Base-by-base conservation (phyloP, 2,888 invertebrate genomes). In the Cryptus armator region DNA sequence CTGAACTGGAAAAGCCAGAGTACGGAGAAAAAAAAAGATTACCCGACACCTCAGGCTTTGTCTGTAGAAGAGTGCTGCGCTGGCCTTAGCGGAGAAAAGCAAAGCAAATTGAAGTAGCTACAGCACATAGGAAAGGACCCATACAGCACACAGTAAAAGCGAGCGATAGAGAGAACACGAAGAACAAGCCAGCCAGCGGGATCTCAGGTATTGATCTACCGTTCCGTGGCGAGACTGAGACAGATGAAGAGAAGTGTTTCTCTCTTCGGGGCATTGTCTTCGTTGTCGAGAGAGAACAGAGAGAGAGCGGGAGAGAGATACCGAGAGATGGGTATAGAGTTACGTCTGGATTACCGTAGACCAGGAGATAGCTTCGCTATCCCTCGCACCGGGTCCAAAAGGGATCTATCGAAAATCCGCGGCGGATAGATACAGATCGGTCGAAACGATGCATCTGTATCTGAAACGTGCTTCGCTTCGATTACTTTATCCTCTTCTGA, bases 161-260 rank as follows among this genome's bases (percentile, higher is more conserved):
- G 51, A 72, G 19, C 44, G 75, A 37, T 46, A 19, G 24, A 59
- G 51, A 46, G 44, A 46, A 19, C 9, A 16, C 4, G 68, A 51
- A 29, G 44, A 43, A 67, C 46, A 14, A 70, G 51, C 29, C 9
- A 51, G 56, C 10, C 29, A 71, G 37, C 59, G 64, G 37, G 51
- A 82, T 82, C 85, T 74, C 71, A 10, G 67, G 82, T 85, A 85
- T 85, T 85, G 85, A 85, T 85, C 82, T 82, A 76, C 78, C 66
- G 75, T 78, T 29, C 24, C 9, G 66, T 67, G 81, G 68, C 83
- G 32, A 44, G 72, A 43, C 43, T 43, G 48, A 32, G 70, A 64
- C 14, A 78, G 46, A 72, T 14, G 37, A 66, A 71, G 66, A 64
- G 51, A 71, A 10, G 16, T 62, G 70, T 74, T 70, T 76, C 81